Evolutionary conservation across 2,888 invertebrate species (phyloP), one percentile per base, ranked within the genome.

Genomic region (Lutraria lutraria): DNA sequence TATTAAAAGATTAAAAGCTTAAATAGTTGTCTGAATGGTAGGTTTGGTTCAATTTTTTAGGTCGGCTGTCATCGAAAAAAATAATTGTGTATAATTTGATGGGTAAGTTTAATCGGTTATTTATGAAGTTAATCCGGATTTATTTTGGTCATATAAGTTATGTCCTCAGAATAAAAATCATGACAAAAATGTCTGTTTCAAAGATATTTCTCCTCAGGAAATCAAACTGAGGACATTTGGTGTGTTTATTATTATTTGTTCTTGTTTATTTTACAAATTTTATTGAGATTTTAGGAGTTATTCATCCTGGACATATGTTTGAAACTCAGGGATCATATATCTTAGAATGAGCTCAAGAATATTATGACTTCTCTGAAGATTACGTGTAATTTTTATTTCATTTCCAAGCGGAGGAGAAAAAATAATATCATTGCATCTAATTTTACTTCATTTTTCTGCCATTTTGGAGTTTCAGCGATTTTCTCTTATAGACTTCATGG

Each of bases 211-310:
- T n/a, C 13, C 12, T 68, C 63, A 2, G 63, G 63, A 68, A 68
- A 25, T n/a, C 25, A n/a, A 68, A 68, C 12, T 68, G 25, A 6
- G 10, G 63, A 25, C 31, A 19, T 76, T 76, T 76, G 19, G 6
- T 1, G 15, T 34, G 76, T 76, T 76, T 34, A 76, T 76, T 76
- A 34, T 76, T 76, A 16, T 16, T 29, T 68, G 29, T 25, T 76
- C 19, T 34, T 76, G 76, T 76, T 76, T 76, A 76, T 76, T 76
- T 76, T 31, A 76, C 76, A 76, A 76, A 76, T 76, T 76, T 76
- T 76, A 76, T 76, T 76, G 29, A 31, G 76, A 76, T 76, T 76
- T 76, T 31, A 31, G 76, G 76, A 68, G 63, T 76, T 76, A 76
- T 31, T 76, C 76, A 31, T 76, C 76, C 29, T 76, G 29, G 19